Evolutionary conservation across 2,113 vertebrate genomes (phyloP).

Genomic region (Pomatorhinus ruficollis): DNA sequence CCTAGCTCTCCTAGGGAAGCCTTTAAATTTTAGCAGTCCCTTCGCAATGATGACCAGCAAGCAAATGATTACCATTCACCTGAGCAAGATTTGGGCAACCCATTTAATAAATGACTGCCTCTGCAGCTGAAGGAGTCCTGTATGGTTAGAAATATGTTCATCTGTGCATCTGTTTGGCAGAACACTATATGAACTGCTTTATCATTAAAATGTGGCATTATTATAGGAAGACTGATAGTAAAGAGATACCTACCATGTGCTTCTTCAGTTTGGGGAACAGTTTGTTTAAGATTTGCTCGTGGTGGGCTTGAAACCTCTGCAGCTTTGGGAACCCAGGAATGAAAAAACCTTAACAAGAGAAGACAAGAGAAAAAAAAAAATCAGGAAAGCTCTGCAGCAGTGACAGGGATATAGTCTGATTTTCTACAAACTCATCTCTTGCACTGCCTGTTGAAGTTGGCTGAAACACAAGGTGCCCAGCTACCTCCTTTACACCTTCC

Average conservation of each 20-base stretch:
- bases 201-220: background rate
- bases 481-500: background rate
- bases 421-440: background rate
- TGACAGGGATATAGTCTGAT: background rate
- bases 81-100: background rate
- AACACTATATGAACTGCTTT: background rate
- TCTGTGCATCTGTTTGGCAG: background rate
- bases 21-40: background rate
- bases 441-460: background rate
- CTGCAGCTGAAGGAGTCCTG: background rate
- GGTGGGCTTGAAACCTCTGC: conserved; percentile 88
- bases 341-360: conserved; percentile 80
- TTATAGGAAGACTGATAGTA: background rate
- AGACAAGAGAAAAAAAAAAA: background rate
- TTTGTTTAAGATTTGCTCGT: conserved; percentile 88
- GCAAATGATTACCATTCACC: background rate
- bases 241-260: conserved; percentile 81
- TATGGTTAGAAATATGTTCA: fast-evolving
- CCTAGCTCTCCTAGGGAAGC: background rate
- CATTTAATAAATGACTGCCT: background rate
- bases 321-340: conserved; percentile 93
- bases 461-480: background rate
- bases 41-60: background rate
- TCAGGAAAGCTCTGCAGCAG: background rate
- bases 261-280: conserved; percentile 91